Conservation (phyloP, 1,140 invertebrate species). For the Nymphalis io region DNA sequence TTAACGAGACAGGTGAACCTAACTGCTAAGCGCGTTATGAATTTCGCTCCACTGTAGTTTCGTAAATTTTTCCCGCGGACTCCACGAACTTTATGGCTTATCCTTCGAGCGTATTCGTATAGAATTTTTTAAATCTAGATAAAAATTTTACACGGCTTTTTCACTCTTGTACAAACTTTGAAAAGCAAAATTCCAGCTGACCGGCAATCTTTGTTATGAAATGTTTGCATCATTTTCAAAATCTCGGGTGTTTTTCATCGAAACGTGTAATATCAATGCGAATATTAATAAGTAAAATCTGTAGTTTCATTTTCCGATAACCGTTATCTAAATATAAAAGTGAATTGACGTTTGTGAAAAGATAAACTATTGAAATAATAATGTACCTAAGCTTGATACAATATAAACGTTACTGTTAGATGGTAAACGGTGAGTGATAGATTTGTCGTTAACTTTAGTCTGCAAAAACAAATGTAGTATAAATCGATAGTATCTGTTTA, state of each 20-base stretch:
- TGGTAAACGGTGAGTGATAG: neutral
- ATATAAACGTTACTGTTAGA: too few relatives aligned
- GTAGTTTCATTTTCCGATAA: conserved; percentile 1
- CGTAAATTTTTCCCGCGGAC: conserved; percentile 66
- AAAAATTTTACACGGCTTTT: conserved; percentile 49
- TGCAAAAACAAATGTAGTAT: conserved; percentile 1
- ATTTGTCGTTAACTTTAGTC: neutral
- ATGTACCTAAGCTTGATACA: too few relatives aligned
- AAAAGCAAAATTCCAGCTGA: conserved; percentile 37
- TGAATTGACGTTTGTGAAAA: neutral
- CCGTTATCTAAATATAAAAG: neutral
- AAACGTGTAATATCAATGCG: conserved; percentile 22
- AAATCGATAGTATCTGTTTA: conserved; percentile 10
- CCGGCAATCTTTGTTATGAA: conserved; percentile 36
- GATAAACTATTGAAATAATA: too few relatives aligned
- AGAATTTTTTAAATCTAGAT: conserved; percentile 55
- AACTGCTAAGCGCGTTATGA: conserved; percentile 78
- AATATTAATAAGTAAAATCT: conserved; percentile 7
- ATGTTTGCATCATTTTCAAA: conserved; percentile 25
- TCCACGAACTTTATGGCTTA: conserved; percentile 68
- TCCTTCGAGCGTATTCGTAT: conserved; percentile 62
- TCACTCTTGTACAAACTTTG: conserved; percentile 37
- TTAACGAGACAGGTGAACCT: conserved; percentile 76
- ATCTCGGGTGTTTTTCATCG: conserved; percentile 16
- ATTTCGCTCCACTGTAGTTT: conserved; percentile 73